Base-by-base conservation (phyloP, 1,140 invertebrate species). In the Tetragnatha versicolor region DNA sequence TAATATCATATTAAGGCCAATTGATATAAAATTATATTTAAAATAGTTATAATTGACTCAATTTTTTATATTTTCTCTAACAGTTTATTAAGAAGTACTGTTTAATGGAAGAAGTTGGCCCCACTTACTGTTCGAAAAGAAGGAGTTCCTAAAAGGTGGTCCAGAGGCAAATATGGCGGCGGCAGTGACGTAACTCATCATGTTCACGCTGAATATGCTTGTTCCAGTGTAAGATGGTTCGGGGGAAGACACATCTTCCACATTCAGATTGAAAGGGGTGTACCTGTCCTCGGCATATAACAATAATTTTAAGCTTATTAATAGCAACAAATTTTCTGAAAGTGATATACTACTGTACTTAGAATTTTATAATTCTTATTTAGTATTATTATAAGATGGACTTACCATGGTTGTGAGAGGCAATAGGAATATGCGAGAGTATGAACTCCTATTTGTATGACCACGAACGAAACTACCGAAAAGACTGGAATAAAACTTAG, bases 131-230 rank as follows among this genome's bases (percentile, higher is more conserved):
- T 83, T 83, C 17, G 81, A 61, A n/a, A 78, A 79, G 42, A 83
- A 81, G 14, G 17, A 22, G 10, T 63, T 58, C 33, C 82, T 55
- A 63, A 81, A 84, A 4, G 84, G 84, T 17, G 80, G 63, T 42
- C 83, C 83, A 22, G 82, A 81, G 3, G 84, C 81, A 47, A 83
- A 85, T n/a, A 84, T 81, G 17, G 83, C 69, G 2, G 83, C 82
- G 6, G 82, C 81, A 10, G 84, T 83, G 7, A 83, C 79, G 45
- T 83, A 82, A n/a, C 81, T 80, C 80, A 82, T 82, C 69, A 79
- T 83, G 58, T 80, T 83, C 7, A 82, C 53, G 0, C 79, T 80
- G 33, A 84, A 68, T 3, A 84, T 81, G 10, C 79, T 78, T 29
- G 82, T 81, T 27, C 81, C 22, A 35, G 79, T 25, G 53, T 83